Evolutionary conservation across 1,140 invertebrate species (phyloP), one percentile per base, ranked within the genome.

Genomic region (Marisa cornuarietis): DNA sequence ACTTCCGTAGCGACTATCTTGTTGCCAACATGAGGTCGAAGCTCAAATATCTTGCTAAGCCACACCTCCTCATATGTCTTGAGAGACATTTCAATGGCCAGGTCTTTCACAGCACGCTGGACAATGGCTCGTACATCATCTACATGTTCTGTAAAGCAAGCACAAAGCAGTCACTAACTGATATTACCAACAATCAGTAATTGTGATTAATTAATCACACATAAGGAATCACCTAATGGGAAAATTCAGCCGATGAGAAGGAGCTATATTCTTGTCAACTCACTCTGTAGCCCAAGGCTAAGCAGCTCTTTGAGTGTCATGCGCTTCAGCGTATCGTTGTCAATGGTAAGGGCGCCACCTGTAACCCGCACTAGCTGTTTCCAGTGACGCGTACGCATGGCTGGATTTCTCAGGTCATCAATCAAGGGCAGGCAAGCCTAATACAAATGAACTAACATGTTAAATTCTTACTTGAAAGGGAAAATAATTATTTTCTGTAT

Each of bases 61-160:
- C 91, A 91, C 18, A 91, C 87, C 77, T 91, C 90, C 74, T 91
- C 91, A 81, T 90, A 91, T 13, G 86, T 91, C 82, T 91, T 91
- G 51, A 91, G 82, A 11, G 89, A 88, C 69, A 89, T 86, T 78
- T 91, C 91, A 68, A 91, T 90, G 31, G 85, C 85, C 63, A 91
- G 81, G 83, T 91, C 91, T 78, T 91, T 91, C 9, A 90, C 87
- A 6, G 90, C 91, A 72, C 89, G 83, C 83, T 90, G 87, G 13
- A 91, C 90, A 62, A 90, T 90, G 22, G 85, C 85, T 79, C 89
- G 79, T 0, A 91, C 90, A 83, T 91, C 90, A 83, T 91, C 90
- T 11, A 88, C 87, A 86, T 91, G 89, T 71, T 88, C 90, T 91
- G 82, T 14, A 85, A 83, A 24, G 63, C 11, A 42, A 49, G 31